phyloP scores from a whole-genome alignment of 2,113 vertebrate genomes.

The Buteo buteo region DNA sequence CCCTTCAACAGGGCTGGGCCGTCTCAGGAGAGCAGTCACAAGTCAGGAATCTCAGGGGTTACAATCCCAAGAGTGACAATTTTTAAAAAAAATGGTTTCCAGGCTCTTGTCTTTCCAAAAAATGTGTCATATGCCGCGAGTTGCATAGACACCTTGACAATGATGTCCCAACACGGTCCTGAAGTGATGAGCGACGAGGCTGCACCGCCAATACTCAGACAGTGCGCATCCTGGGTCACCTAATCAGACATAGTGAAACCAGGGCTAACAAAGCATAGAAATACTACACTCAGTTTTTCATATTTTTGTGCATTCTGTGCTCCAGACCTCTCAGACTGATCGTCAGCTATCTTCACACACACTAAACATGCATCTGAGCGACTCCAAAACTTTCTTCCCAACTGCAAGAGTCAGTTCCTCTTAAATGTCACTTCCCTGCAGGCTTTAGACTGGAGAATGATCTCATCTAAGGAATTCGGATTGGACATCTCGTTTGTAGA shows the following conservation, averaged over 20 bases:
- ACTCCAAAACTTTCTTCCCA: neutral
- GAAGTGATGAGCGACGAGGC: neutral
- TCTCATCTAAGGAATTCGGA: neutral
- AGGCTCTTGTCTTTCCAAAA: neutral
- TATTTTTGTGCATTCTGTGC: neutral
- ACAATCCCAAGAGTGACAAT: neutral
- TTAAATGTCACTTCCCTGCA: neutral
- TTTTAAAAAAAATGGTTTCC: neutral
- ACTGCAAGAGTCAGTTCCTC: neutral
- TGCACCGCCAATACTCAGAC: neutral
- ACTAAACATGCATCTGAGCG: accelerated
- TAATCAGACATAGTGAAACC: neutral
- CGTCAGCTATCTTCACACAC: neutral
- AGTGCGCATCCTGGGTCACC: neutral
- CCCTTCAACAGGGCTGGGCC: neutral
- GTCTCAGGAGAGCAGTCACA: neutral
- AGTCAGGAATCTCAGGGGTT: neutral
- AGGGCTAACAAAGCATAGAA: neutral
- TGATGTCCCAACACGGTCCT: accelerated
- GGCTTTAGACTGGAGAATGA: neutral
- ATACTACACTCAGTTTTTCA: accelerated
- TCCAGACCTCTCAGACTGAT: neutral
- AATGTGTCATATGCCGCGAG: accelerated
- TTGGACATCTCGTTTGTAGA: neutral
- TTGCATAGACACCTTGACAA: neutral